Evolutionary conservation across 2,888 invertebrate species (phyloP).

Genomic region (Euplagia quadripunctaria): DNA sequence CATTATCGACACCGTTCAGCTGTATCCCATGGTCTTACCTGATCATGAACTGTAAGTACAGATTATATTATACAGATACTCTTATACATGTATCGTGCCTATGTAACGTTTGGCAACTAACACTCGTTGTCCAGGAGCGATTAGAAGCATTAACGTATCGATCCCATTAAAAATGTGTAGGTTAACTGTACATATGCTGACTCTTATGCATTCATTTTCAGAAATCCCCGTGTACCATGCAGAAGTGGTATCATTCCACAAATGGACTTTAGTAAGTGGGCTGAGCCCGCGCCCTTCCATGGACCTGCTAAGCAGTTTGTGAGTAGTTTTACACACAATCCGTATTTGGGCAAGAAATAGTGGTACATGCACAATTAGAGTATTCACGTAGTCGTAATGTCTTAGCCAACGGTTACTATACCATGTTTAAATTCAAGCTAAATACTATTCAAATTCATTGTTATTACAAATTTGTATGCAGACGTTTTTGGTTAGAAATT

Average conservation of each 20-base stretch:
- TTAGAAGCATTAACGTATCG: too few relatives aligned
- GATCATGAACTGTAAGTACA: slow-evolving; percentile 96
- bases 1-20: slow-evolving; percentile 95
- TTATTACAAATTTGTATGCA: slow-evolving; percentile 12
- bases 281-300: slow-evolving; percentile 88
- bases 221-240: slow-evolving; percentile 97
- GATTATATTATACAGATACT: too few relatives aligned
- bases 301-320: slow-evolving; percentile 88
- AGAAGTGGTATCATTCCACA: slow-evolving; percentile 95
- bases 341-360: slow-evolving; percentile 82
- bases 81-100: too few relatives aligned
- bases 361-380: slow-evolving; percentile 58
- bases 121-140: too few relatives aligned
- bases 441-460: slow-evolving; percentile 6
- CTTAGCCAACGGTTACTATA: slow-evolving; percentile 59
- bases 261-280: slow-evolving; percentile 96
- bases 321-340: slow-evolving; percentile 88
- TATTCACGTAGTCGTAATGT: slow-evolving; percentile 53
- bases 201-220: slow-evolving; percentile 69
- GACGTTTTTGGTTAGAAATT: slow-evolving; percentile 31
- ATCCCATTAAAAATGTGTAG: too few relatives aligned
- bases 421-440: slow-evolving; percentile 37
- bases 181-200: neutral
- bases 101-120: too few relatives aligned
- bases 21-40: slow-evolving; percentile 96